Conservation (phyloP, 2,888 invertebrate species). For the Sympetrum striolatum region DNA sequence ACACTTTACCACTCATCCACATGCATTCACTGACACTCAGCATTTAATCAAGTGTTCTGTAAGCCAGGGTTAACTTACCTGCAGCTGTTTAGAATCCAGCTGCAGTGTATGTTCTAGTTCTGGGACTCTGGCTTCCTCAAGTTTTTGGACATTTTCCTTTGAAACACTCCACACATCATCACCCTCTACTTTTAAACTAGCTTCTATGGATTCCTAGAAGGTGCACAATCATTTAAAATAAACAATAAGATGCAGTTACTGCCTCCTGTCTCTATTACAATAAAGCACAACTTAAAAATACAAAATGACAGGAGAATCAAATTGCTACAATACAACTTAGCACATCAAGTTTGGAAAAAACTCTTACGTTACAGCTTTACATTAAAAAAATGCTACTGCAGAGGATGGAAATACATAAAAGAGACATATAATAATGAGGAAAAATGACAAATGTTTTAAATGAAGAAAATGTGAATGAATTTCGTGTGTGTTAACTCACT, state of each 20-base stretch:
- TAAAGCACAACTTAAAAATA: too few relatives aligned
- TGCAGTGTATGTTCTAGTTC: slow-evolving; percentile 43
- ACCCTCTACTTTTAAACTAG: slow-evolving; percentile 33
- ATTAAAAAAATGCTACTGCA: too few relatives aligned
- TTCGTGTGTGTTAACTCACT: too few relatives aligned
- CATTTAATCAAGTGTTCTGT: slow-evolving; percentile 18
- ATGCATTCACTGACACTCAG: slow-evolving; percentile 18
- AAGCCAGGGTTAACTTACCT: slow-evolving; percentile 44
- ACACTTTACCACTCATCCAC: not conserved
- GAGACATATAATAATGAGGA: too few relatives aligned
- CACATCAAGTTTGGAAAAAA: too few relatives aligned
- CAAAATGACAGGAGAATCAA: too few relatives aligned
- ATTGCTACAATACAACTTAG: too few relatives aligned
- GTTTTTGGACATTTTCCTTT: slow-evolving; percentile 23
- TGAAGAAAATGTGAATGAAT: too few relatives aligned
- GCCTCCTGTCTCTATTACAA: too few relatives aligned
- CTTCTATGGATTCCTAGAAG: slow-evolving; percentile 17
- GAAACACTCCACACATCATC: slow-evolving; percentile 32
- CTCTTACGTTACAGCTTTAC: too few relatives aligned
- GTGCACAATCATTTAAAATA: not conserved
- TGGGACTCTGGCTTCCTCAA: slow-evolving; percentile 40
- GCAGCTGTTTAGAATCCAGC: slow-evolving; percentile 44
- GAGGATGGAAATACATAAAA: too few relatives aligned
- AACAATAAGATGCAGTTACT: not conserved
- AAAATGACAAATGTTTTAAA: too few relatives aligned